These are phyloP conservation scores for Ephydatia muelleri DNA, from an alignment of 37 sponge, comb jelly and placozoan species.

Conservation along the genomic window DNA sequence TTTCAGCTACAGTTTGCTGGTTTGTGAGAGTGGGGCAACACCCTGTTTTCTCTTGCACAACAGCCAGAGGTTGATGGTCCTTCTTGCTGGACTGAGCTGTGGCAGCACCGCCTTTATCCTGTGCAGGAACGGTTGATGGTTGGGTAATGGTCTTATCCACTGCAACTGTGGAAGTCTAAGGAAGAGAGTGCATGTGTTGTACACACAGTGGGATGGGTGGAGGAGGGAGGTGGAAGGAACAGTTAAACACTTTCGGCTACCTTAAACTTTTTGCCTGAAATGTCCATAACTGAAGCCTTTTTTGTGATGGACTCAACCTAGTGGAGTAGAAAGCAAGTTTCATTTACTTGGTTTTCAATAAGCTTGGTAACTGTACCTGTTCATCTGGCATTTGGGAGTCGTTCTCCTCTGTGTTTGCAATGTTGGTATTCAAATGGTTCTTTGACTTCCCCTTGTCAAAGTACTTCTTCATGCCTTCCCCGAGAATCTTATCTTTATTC, in stretches of 20 bases:
- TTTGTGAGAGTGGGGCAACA: too few relatives aligned
- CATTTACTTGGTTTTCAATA: background rate
- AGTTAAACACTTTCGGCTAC: too few relatives aligned
- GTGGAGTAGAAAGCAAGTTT: background rate
- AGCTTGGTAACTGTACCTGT: too few relatives aligned
- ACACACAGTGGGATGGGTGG: too few relatives aligned
- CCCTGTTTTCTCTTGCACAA: background rate
- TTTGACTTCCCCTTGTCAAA: constrained; percentile 11
- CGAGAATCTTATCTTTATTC: constrained; percentile 43
- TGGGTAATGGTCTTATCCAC: background rate
- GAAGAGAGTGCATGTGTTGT: too few relatives aligned
- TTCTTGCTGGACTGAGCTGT: background rate
- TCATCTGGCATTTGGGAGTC: background rate
- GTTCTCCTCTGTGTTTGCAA: background rate
- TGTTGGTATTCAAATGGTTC: background rate
- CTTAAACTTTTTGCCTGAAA: background rate
- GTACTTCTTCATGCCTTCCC: constrained; percentile 51
- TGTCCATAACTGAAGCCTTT: background rate
- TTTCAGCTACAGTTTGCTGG: too few relatives aligned
- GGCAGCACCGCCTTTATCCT: background rate
- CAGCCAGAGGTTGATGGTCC: background rate
- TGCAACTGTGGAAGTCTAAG: background rate
- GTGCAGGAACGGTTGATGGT: background rate
- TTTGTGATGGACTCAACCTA: background rate
- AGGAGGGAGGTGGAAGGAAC: too few relatives aligned